Percentiles rank a stretch among this genome's conserved stretches.
Conservation (phyloP, 2,797 vertebrate genomes). For the Chelonia mydas region DNA sequence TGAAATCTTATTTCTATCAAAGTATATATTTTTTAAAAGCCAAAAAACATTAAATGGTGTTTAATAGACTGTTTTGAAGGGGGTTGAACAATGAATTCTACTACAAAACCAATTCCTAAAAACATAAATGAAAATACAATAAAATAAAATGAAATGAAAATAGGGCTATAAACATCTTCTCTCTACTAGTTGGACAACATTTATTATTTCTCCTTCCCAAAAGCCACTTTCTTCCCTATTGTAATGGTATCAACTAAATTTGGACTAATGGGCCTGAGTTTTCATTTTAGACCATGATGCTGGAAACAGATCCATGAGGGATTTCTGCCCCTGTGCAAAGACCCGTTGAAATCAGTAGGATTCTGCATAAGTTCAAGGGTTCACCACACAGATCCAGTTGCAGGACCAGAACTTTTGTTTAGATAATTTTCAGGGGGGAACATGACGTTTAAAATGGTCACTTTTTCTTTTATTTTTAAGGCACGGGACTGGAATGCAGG, state of each 20-base stretch:
- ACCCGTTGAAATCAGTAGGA: no score
- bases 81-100: accelerated
- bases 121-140: neutral
- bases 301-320: neutral
- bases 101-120: neutral
- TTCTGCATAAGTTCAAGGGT: no score
- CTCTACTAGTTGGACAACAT: neutral
- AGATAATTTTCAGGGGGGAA: neutral
- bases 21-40: neutral
- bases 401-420: neutral
- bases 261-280: neutral
- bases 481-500: no score
- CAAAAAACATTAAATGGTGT: accelerated
- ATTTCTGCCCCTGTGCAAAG: neutral
- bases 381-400: neutral
- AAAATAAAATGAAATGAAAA: neutral
- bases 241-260: neutral
- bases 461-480: neutral
- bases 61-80: neutral
- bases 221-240: neutral
- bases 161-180: neutral
- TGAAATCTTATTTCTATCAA: neutral
- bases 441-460: neutral
- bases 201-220: neutral
- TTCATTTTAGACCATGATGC: neutral